phyloP scores from a whole-genome alignment of 2,113 vertebrate genomes.

The Mesoclemmys tuberculata region DNA sequence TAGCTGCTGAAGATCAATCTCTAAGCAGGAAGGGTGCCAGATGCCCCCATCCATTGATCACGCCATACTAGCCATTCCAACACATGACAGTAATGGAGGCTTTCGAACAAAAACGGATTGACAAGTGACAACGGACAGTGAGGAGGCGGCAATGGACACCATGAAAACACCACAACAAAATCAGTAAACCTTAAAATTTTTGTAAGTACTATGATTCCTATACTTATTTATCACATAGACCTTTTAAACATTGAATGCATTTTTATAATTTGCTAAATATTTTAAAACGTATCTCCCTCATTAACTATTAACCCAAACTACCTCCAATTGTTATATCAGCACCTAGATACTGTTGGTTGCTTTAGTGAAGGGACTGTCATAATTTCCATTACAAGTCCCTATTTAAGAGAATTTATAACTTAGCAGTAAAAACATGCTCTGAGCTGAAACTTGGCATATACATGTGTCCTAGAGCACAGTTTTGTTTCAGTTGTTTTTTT shows the following conservation, averaged over 20 bases:
- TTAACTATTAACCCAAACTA: conserved; percentile 71
- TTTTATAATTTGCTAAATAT: conserved; percentile 36
- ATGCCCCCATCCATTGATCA: neutral
- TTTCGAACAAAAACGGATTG: neutral
- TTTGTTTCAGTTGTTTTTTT: conserved; percentile 58
- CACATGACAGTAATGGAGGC: neutral
- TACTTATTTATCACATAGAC: conserved; percentile 15
- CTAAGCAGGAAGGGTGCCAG: neutral
- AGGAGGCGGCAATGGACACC: conserved; percentile 35
- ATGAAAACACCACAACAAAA: conserved; percentile 24
- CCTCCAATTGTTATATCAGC: conserved; percentile 63
- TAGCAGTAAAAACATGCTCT: conserved; percentile 69
- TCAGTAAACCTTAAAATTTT: neutral
- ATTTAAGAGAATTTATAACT: conserved; percentile 73
- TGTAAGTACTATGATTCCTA: neutral
- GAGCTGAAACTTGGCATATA: conserved; percentile 64
- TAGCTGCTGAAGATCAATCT: conserved; percentile 19
- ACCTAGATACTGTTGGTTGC: conserved; percentile 66
- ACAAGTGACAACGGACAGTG: neutral
- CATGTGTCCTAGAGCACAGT: conserved; percentile 57
- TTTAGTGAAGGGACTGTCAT: conserved; percentile 59
- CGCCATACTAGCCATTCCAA: neutral
- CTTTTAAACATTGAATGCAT: conserved; percentile 53
- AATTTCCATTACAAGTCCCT: conserved; percentile 75
- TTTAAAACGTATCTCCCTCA: conserved; percentile 64